phyloP scores from a whole-genome alignment of 1,140 invertebrate genomes.

The Leptopilina clavipes region DNA sequence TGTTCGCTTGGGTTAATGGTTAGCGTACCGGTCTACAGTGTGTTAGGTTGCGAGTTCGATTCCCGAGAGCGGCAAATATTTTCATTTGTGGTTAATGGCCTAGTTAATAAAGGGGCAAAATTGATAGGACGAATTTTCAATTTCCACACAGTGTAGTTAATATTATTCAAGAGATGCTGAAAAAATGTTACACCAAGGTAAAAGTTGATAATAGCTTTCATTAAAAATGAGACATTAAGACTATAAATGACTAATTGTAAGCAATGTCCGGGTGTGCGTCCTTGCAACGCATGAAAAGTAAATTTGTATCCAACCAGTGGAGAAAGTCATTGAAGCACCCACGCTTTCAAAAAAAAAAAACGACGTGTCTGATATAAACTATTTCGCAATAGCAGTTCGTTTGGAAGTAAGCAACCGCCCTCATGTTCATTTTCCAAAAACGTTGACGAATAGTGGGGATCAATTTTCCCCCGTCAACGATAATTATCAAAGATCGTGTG shows the following conservation, averaged over 20 bases:
- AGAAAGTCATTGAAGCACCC: conserved; percentile 2
- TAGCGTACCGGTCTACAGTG: too few species aligned
- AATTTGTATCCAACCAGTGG: not conserved
- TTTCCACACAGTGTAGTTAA: too few species aligned
- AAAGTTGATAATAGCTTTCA: too few species aligned
- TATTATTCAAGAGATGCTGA: too few species aligned
- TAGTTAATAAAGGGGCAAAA: too few species aligned
- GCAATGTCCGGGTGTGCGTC: not conserved
- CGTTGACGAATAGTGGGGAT: not conserved
- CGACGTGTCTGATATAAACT: conserved; percentile 23
- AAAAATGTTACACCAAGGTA: too few species aligned
- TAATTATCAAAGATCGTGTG: conserved; percentile 50
- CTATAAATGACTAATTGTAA: not conserved
- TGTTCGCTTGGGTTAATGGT: too few species aligned
- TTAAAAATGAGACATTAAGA: too few species aligned
- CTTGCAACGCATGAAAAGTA: not conserved
- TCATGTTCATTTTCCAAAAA: not conserved
- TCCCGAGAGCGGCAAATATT: too few species aligned
- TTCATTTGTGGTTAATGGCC: too few species aligned
- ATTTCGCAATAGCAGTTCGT: not conserved
- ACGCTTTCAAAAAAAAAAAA: not conserved
- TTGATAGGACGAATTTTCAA: too few species aligned
- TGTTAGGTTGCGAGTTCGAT: too few species aligned
- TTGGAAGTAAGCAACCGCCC: not conserved
- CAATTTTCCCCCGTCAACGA: conserved; percentile 2